Evolutionary conservation across 2,888 invertebrate species (phyloP).

Genomic region (Lomographa bimaculata): DNA sequence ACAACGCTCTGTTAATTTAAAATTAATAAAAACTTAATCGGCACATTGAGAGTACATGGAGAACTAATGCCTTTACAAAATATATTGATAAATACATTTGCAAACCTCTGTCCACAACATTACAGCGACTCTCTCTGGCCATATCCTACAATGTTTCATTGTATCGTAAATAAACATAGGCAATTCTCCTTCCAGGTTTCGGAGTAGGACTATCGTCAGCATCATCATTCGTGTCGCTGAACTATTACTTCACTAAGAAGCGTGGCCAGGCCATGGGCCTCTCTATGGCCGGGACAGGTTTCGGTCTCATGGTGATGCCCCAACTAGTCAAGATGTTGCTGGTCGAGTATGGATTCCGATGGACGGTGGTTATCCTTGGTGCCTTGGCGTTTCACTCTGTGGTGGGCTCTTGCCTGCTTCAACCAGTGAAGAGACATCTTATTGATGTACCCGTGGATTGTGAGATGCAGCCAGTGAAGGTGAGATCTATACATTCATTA

Average conservation of each 20-base stretch:
- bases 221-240: slow-evolving; percentile 90
- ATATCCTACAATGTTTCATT: too few species aligned
- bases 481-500: too few species aligned
- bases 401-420: slow-evolving; percentile 86
- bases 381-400: slow-evolving; percentile 87
- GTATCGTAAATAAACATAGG: too few species aligned
- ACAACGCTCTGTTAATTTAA: too few species aligned
- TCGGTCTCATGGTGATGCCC: slow-evolving; percentile 91
- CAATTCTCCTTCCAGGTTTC: slow-evolving; percentile 76
- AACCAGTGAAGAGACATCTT: slow-evolving; percentile 89
- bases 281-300: slow-evolving; percentile 91
- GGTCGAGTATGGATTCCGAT: slow-evolving; percentile 85
- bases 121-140: too few species aligned
- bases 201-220: slow-evolving; percentile 91
- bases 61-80: too few species aligned
- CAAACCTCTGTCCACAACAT: too few species aligned
- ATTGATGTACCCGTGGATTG: slow-evolving; percentile 82
- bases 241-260: slow-evolving; percentile 89
- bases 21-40: too few species aligned
- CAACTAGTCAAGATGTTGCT: slow-evolving; percentile 87
- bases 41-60: too few species aligned
- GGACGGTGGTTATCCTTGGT: slow-evolving; percentile 87
- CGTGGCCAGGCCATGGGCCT: slow-evolving; percentile 91
- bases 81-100: too few species aligned
- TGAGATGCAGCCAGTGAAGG: slow-evolving; percentile 78